Evolutionary conservation across 1,140 invertebrate species (phyloP).

Genomic region (Zaprionus davidi): DNA sequence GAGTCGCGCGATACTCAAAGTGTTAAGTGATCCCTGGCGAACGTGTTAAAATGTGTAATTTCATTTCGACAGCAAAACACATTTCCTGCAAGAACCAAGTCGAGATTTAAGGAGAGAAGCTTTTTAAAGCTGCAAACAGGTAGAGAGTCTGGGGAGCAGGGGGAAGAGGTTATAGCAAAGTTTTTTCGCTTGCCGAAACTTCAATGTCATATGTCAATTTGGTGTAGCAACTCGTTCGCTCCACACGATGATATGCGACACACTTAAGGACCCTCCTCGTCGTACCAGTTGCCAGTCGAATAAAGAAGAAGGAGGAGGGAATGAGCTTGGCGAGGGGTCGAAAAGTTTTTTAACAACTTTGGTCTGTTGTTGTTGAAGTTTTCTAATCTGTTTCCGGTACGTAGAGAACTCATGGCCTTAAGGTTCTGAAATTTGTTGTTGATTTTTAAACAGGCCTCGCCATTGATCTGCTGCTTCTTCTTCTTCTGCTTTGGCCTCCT

Average conservation of each 20-base stretch:
- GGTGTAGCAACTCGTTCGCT: slow-evolving; percentile 59
- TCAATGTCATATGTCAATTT: slow-evolving; percentile 71
- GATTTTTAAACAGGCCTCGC: slow-evolving; percentile 42
- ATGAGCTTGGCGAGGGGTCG: too few species aligned
- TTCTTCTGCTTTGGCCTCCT: not conserved
- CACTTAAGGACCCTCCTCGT: slow-evolving; percentile 22
- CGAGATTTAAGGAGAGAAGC: not conserved
- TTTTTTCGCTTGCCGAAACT: slow-evolving; percentile 24
- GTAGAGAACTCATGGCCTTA: not conserved
- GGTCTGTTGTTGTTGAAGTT: slow-evolving; percentile 47
- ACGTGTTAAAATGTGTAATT: slow-evolving; percentile 69
- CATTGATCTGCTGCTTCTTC: slow-evolving; percentile 45
- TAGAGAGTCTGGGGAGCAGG: too few species aligned
- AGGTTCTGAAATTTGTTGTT: slow-evolving; percentile 37
- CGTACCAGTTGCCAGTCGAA: slow-evolving; percentile 31
- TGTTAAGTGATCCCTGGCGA: slow-evolving; percentile 55
- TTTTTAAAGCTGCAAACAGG: not conserved
- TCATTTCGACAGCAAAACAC: slow-evolving; percentile 46
- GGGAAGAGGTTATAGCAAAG: not conserved
- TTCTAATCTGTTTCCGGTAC: slow-evolving; percentile 60
- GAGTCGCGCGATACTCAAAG: slow-evolving; percentile 29
- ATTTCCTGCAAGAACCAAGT: slow-evolving; percentile 10
- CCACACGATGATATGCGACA: slow-evolving; percentile 33
- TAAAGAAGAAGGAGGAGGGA: not conserved
- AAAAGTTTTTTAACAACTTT: slow-evolving; percentile 61